Evolutionary conservation across 1,140 invertebrate genomes (phyloP), one percentile per base, ranked within the genome.

Genomic region (Temnothorax curvispinosus): DNA sequence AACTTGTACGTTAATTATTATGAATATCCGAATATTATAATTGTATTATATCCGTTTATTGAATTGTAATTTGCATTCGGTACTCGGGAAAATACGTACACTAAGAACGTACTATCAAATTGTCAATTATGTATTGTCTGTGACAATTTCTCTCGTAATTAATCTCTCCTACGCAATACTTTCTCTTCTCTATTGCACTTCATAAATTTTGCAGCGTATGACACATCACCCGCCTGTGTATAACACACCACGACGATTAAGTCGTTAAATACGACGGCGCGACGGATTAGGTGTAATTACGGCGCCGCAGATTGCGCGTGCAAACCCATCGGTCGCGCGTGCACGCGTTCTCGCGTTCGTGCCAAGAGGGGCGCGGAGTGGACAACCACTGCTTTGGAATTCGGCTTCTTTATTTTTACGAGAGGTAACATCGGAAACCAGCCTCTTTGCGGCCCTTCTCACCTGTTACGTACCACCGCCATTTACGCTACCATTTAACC

Each of bases 321-420:
- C 80, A 86, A 86, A 76, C 75, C 72, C 85, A 88, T 75, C 74
- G 58, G 47, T 52, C 32, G 71, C 35, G 18, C 47, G 47, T 21
- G 13, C 67, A 50, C 67, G 69, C 47, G 18, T 18, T 50, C 69
- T 32, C 27, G 27, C 50, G 27, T 21, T 41, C 32, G 18, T n/a
- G 52, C 35, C 32, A 41, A 44, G 84, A 60, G 74, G 58, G 87
- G 50, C 44, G 60, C 21, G 44, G 18, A 78, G 82, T 90, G 92
- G 93, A 92, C 91, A 93, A 92, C 91, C 93, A 92, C 93, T 93
- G 93, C 91, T 93, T 91, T 92, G 93, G 93, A 93, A 93, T 93
- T 93, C 89, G 91, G 92, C 84, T 93, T 91, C 91, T 93, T 93
- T 92, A 93, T 93, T 93, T 93, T 93, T 93, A 93, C 82, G 90